phyloP scores from a whole-genome alignment of 2,888 invertebrate genomes.

The Eupithecia insigniata region DNA sequence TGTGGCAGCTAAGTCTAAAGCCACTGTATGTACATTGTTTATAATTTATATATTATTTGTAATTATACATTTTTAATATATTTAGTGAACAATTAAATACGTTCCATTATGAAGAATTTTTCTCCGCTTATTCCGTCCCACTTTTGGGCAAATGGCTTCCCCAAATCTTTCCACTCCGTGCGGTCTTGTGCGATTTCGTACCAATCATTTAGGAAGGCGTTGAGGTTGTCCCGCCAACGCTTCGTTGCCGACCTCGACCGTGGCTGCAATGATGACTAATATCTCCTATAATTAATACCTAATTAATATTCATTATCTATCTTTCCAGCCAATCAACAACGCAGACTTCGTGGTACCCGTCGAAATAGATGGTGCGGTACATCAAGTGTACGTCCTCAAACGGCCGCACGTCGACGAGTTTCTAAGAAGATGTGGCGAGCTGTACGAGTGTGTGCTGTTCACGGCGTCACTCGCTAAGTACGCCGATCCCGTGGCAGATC shows the following conservation, averaged over 20 bases:
- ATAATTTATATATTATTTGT: too few species aligned
- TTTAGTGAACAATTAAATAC: neutral
- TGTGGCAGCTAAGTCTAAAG: too few species aligned
- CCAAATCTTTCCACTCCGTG: too few species aligned
- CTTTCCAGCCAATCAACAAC: constrained; percentile 97
- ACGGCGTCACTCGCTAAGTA: constrained; percentile 99
- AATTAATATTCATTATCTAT: neutral
- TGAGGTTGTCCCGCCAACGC: neutral
- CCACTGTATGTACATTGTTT: neutral
- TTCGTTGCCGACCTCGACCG: neutral
- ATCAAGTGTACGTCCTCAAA: constrained; percentile 99
- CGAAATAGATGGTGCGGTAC: constrained; percentile 99
- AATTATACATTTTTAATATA: too few species aligned
- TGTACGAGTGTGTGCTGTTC: constrained; percentile 99
- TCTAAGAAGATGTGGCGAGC: constrained; percentile 97
- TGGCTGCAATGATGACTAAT: neutral
- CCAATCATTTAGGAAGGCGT: neutral
- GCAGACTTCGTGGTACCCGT: constrained; percentile 99
- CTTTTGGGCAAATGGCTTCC: too few species aligned
- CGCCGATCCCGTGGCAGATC: constrained; percentile 99
- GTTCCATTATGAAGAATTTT: too few species aligned
- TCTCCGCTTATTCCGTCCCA: too few species aligned
- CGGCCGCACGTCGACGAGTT: constrained; percentile 99
- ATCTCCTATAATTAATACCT: too few species aligned
- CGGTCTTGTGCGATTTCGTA: too few species aligned